phyloP scores from a whole-genome alignment of 2,888 invertebrate species.

The Hemaris fuciformis region DNA sequence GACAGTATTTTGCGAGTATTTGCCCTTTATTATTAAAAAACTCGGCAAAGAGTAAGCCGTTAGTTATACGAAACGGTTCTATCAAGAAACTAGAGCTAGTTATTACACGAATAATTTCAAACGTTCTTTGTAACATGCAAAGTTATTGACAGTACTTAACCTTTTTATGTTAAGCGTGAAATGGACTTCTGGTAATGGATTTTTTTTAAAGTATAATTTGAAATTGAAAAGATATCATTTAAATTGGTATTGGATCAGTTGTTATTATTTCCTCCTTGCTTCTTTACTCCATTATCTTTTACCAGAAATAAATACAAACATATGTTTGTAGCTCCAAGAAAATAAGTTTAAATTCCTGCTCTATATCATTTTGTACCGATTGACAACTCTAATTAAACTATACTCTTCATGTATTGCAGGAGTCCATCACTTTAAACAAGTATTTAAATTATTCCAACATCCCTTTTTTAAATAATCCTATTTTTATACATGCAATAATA shows the following conservation, averaged over 20 bases:
- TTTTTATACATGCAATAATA: neutral
- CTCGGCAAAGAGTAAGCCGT: slow-evolving; percentile 16
- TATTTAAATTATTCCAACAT: too few relatives aligned
- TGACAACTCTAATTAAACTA: too few relatives aligned
- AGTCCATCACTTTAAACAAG: too few relatives aligned
- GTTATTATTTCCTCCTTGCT: too few relatives aligned
- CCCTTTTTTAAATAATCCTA: too few relatives aligned
- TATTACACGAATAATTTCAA: neutral
- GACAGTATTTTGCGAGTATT: slow-evolving; percentile 48
- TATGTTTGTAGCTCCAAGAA: too few relatives aligned
- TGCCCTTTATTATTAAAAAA: slow-evolving; percentile 51
- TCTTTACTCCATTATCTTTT: too few relatives aligned
- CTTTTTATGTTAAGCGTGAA: neutral
- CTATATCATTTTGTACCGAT: too few relatives aligned
- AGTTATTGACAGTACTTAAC: neutral
- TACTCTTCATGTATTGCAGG: too few relatives aligned
- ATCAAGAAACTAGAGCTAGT: neutral
- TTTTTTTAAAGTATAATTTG: neutral
- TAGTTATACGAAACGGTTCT: slow-evolving; percentile 12
- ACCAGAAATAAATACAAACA: too few relatives aligned
- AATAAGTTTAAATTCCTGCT: too few relatives aligned
- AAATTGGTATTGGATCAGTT: too few relatives aligned
- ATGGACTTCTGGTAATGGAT: neutral
- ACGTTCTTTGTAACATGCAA: neutral
- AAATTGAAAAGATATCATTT: neutral